A percentile compares a stretch with the other conserved stretches of the same genome.
These are phyloP conservation scores for Ridgeia piscesae DNA, from an alignment of 1,140 invertebrate species.

Conservation along the genomic window DNA sequence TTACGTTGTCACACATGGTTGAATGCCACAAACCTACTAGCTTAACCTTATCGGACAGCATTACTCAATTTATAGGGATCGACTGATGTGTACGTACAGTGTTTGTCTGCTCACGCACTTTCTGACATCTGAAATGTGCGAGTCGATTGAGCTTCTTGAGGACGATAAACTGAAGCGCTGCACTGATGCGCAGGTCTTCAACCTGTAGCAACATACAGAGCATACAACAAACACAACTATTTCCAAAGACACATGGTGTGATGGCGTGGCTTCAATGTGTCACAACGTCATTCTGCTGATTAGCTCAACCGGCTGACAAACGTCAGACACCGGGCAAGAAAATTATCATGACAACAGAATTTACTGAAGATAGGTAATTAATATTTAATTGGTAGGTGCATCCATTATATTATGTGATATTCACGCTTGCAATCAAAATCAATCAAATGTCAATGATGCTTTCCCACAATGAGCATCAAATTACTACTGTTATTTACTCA, in stretches of 20 bases:
- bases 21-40: neutral
- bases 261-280: neutral
- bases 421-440: neutral
- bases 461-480: neutral
- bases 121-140: constrained; percentile 82
- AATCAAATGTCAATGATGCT: neutral
- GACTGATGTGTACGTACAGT: constrained; percentile 56
- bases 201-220: neutral
- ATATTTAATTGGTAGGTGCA: neutral
- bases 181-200: constrained; percentile 69
- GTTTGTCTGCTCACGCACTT: constrained; percentile 72
- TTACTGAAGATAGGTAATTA: neutral
- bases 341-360: neutral
- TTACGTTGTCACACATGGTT: neutral
- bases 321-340: neutral
- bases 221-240: too few relatives aligned
- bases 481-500: neutral
- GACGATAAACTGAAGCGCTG: constrained; percentile 73
- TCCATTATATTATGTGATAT: neutral
- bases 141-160: constrained; percentile 88
- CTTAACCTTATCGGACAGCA: too few relatives aligned
- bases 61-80: constrained; percentile 9
- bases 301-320: too few relatives aligned
- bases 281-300: neutral
- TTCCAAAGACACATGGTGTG: neutral